Percentiles rank a stretch among this genome's conserved stretches.
Conservation (phyloP, 2,113 vertebrate genomes). For the Tetraodon nigroviridis region DNA sequence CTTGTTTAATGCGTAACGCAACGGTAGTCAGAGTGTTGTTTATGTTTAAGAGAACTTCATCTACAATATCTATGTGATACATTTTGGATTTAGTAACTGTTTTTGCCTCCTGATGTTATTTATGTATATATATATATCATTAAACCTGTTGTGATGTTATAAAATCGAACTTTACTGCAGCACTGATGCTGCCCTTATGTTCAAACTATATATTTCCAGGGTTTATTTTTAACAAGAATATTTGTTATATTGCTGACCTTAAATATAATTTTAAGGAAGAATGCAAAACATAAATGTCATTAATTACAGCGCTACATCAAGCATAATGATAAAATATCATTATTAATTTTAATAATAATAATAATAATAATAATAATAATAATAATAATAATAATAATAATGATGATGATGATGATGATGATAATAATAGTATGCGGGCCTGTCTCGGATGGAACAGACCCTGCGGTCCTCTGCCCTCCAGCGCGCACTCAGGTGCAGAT, state of each 20-base stretch:
- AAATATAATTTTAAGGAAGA: neutral
- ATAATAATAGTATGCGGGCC: constrained; percentile 34
- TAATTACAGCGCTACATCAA: neutral
- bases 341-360: constrained; percentile 7
- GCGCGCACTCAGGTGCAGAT: constrained; percentile 54
- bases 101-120: constrained; percentile 42
- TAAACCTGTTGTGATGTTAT: constrained; percentile 14
- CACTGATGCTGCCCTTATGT: neutral
- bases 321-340: neutral
- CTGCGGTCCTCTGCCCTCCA: too few species aligned
- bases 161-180: constrained; percentile 5
- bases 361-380: constrained; percentile 3
- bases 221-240: too few species aligned
- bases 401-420: neutral
- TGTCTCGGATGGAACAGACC: constrained; percentile 17
- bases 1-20: too few species aligned
- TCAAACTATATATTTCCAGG: neutral
- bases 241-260: too few species aligned
- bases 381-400: constrained; percentile 13
- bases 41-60: too few species aligned
- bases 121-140: constrained; percentile 26
- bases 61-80: neutral
- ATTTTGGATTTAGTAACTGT: constrained; percentile 5
- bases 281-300: neutral
- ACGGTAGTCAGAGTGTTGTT: too few species aligned